A percentile compares a stretch with the other conserved stretches of the same genome.
These are phyloP conservation scores for Lynx canadensis DNA, from an alignment of 2,113 vertebrate species.

Conservation along the genomic window DNA sequence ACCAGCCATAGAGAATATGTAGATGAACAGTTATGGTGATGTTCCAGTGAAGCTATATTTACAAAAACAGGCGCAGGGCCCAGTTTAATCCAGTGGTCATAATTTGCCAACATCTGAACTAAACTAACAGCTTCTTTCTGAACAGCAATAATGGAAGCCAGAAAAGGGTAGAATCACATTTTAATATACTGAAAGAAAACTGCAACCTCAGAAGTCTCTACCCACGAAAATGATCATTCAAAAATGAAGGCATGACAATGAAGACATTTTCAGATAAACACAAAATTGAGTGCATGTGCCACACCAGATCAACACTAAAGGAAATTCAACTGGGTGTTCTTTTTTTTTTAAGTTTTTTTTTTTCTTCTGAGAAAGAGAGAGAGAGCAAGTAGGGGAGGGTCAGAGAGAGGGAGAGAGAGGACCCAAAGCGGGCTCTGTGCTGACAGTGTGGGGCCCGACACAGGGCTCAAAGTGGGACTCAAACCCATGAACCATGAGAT, in stretches of 20 bases:
- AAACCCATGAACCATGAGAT: no score
- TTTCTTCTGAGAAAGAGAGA: no score
- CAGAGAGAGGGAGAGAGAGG: no score
- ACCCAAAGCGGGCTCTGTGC: no score
- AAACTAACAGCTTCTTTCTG: conserved; percentile 1
- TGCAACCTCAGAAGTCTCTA: neutral
- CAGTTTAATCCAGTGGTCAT: neutral
- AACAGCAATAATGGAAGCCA: neutral
- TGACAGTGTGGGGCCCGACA: no score
- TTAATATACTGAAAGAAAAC: neutral
- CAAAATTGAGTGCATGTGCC: neutral
- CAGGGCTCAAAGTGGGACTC: no score
- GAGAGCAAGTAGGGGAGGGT: no score
- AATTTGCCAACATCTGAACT: neutral
- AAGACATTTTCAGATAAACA: conserved; percentile 27
- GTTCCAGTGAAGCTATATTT: neutral
- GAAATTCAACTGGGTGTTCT: neutral
- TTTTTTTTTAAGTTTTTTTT: neutral
- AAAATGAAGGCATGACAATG: neutral
- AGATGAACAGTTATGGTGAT: neutral
- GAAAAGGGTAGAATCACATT: neutral
- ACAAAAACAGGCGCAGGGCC: neutral
- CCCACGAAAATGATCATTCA: neutral
- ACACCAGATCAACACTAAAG: neutral
- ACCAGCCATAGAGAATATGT: neutral